Conservation (phyloP, 30 jellyfish, hydroid and myxozoan genomes). For the Cassiopea andromeda region DNA sequence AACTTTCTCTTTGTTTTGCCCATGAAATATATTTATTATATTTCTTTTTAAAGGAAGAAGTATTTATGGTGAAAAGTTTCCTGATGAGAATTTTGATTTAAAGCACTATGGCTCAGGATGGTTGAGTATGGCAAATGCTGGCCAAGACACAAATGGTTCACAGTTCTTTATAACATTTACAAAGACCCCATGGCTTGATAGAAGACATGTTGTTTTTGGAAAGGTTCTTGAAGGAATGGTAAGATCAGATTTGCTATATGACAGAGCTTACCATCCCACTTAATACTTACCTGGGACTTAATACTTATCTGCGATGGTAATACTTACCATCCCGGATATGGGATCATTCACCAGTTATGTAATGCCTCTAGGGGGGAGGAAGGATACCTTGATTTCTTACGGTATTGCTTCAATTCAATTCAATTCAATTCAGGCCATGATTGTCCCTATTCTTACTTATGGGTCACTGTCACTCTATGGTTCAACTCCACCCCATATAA, state of each 20-base stretch:
- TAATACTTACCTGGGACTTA: no score
- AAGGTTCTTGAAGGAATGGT: slow-evolving; percentile 98
- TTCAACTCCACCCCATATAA: no score
- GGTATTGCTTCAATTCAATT: no score
- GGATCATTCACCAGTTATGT: no score
- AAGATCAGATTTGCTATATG: not conserved
- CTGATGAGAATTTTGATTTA: slow-evolving; percentile 95
- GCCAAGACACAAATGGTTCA: slow-evolving; percentile 98
- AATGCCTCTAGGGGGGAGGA: no score
- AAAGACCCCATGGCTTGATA: slow-evolving; percentile 98
- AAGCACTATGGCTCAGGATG: slow-evolving; percentile 89
- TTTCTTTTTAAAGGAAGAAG: slow-evolving; percentile 77
- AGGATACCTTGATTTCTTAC: no score
- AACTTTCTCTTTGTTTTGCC: not conserved
- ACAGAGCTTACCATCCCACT: no score
- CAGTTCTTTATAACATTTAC: slow-evolving; percentile 93
- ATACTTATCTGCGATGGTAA: no score
- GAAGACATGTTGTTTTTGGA: slow-evolving; percentile 97
- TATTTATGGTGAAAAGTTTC: slow-evolving; percentile 95
- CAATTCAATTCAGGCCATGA: no score
- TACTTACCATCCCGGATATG: no score
- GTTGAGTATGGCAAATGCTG: slow-evolving; percentile 99
- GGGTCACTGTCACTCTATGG: no score
- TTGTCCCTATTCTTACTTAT: no score
- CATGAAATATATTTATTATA: not conserved